Percentiles rank a stretch among this genome's conserved stretches.
These are phyloP conservation scores for Cathartes aura DNA, from an alignment of 2,113 vertebrate genomes.

Conservation along the genomic window DNA sequence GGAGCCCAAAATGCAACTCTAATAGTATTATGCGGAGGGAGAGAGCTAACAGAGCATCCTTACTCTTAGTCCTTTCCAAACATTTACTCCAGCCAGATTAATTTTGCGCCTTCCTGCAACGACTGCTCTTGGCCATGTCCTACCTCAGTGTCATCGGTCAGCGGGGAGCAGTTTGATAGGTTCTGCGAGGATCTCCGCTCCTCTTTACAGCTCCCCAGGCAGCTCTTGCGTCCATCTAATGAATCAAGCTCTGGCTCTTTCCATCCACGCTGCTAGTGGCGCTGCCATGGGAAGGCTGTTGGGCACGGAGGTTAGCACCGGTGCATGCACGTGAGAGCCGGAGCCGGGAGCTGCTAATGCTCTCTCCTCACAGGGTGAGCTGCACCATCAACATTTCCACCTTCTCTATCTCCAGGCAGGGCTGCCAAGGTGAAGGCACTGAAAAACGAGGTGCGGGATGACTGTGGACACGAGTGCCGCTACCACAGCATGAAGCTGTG, in stretches of 20 bases:
- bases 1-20: neutral
- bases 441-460: neutral
- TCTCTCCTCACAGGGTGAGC: neutral
- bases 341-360: neutral
- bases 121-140: accelerated
- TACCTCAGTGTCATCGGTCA: neutral
- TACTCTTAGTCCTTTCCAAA: neutral
- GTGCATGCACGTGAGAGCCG: accelerated
- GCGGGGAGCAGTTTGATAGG: neutral
- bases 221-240: neutral
- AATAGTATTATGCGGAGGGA: accelerated
- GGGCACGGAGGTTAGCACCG: accelerated
- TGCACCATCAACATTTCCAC: accelerated
- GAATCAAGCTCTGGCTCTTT: neutral
- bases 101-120: neutral
- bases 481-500: neutral
- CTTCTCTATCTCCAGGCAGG: neutral
- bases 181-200: neutral
- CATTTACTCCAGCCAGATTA: neutral
- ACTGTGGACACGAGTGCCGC: neutral
- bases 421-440: neutral
- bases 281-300: neutral
- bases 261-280: neutral
- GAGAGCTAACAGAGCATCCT: neutral
- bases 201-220: neutral